Evolutionary conservation across 2,113 vertebrate genomes (phyloP), one percentile per base, ranked within the genome.

Genomic region (Craseonycteris thonglongyai): DNA sequence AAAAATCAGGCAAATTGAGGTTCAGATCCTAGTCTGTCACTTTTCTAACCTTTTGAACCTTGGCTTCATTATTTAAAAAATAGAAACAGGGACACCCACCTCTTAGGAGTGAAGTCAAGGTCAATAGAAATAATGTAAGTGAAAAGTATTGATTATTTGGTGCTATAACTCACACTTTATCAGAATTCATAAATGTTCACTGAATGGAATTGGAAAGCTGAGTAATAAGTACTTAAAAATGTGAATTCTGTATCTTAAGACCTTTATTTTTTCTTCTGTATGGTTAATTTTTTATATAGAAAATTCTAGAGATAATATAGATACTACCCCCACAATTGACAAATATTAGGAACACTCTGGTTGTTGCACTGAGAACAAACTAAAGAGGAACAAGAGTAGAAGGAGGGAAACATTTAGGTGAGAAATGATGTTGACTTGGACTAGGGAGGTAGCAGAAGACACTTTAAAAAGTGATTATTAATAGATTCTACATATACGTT

Each of bases 51-150:
- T 42, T 74, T 59, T 63, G 61, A 93, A 54, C 4, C 11, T 82
- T 45, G 71, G 28, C n/a, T 66, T 93, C 33, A 58, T 82, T 94
- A 91, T 84, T 86, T 88, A 88, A 28, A 68, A 95, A 84, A 79
- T 59, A 93, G 75, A 85, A 93, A 65, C 81, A 72, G 88, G 72
- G 82, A 92, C 58, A 84, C 3, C 6, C 6, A 66, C 13, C 0
- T 54, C 3, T 65, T 74, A 35, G 35, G 22, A 76, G 38, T 68
- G 21, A 88, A 92, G 75, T 54, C 21, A 88, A n/a, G 35, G 84
- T 90, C 54, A 85, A 88, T 15, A 93, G 33, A 90, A 88, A 59
- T n/a, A 54, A 71, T n/a, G 2, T 61, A 90, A 95, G 66, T 87
- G 59, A 74, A 81, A 92, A 3, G 15, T 76, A 63, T 59, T 61